phyloP scores from a whole-genome alignment of 2,797 vertebrate species.

The Brachyalestes nurse region DNA sequence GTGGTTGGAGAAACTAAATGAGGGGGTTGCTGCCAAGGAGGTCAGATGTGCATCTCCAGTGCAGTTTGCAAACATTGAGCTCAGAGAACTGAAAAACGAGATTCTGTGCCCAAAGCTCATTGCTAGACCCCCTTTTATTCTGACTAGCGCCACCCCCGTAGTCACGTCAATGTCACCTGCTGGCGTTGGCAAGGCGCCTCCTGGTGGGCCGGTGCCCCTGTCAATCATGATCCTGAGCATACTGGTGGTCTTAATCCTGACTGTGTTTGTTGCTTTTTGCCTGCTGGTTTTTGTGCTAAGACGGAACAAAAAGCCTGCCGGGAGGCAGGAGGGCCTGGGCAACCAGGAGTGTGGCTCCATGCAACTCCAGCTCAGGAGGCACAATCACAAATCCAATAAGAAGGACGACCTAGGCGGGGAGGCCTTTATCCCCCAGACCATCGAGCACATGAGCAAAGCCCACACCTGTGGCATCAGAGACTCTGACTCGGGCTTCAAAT shows the following conservation, averaged over 20 bases:
- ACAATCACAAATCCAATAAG: conserved; percentile 89
- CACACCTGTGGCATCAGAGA: conserved; percentile 95
- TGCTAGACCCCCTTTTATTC: conserved; percentile 84
- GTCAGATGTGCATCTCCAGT: conserved; percentile 93
- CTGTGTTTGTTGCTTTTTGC: conserved; percentile 98
- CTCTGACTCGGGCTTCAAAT: conserved; percentile 89
- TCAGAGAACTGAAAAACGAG: conserved; percentile 94
- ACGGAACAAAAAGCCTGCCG: conserved; percentile 92
- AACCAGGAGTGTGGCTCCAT: conserved; percentile 91
- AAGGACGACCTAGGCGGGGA: conserved; percentile 90
- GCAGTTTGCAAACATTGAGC: conserved; percentile 94
- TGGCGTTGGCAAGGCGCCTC: conserved; percentile 90
- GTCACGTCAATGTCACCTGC: conserved; percentile 84
- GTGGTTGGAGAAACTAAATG: conserved; percentile 94
- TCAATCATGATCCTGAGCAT: conserved; percentile 98
- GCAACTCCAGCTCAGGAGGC: conserved; percentile 91
- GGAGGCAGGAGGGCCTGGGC: conserved; percentile 91
- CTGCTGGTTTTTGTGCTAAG: conserved; percentile 95
- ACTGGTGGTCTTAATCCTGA: conserved; percentile 96
- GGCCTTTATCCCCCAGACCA: conserved; percentile 96
- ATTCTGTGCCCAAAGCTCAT: conserved; percentile 94
- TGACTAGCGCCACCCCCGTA: conserved; percentile 84
- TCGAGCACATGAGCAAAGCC: conserved; percentile 98
- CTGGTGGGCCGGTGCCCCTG: conserved; percentile 93
- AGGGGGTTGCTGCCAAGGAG: conserved; percentile 92